Conservation (phyloP, 1,140 invertebrate species). For the Orius insidiosus region DNA sequence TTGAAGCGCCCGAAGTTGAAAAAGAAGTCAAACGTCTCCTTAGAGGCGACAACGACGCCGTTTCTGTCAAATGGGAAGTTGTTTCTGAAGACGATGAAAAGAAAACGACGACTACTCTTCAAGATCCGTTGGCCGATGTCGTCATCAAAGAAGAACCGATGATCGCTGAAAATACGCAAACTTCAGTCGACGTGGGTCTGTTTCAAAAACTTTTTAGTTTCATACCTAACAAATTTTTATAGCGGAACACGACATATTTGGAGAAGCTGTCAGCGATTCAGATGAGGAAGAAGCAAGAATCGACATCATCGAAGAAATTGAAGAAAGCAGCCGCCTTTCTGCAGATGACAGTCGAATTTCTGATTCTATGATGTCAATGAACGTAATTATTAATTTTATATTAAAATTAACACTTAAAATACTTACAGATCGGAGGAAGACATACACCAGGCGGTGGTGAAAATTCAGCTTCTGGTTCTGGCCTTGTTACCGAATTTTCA, state of each 20-base stretch:
- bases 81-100: conserved; percentile 75
- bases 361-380: conserved; percentile 43
- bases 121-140: conserved; percentile 1
- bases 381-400: no score
- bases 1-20: conserved; percentile 94
- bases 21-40: conserved; percentile 88
- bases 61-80: conserved; percentile 75
- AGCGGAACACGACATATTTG: conserved; percentile 73
- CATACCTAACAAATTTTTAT: conserved; percentile 21
- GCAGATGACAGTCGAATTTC: conserved; percentile 56
- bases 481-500: conserved; percentile 22
- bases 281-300: conserved; percentile 51
- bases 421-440: conserved; percentile 2
- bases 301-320: conserved; percentile 58
- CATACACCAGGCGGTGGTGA: not conserved
- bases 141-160: conserved; percentile 20
- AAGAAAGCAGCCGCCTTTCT: conserved; percentile 59
- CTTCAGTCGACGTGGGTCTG: conserved; percentile 11
- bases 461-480: not conserved
- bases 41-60: conserved; percentile 42
- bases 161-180: conserved; percentile 5
- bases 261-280: conserved; percentile 69
- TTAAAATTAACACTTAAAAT: no score
- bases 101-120: conserved; percentile 9
- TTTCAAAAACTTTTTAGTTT: not conserved